phyloP scores from a whole-genome alignment of 92 coral and sea anemone species.

The Zoanthus sociatus region DNA sequence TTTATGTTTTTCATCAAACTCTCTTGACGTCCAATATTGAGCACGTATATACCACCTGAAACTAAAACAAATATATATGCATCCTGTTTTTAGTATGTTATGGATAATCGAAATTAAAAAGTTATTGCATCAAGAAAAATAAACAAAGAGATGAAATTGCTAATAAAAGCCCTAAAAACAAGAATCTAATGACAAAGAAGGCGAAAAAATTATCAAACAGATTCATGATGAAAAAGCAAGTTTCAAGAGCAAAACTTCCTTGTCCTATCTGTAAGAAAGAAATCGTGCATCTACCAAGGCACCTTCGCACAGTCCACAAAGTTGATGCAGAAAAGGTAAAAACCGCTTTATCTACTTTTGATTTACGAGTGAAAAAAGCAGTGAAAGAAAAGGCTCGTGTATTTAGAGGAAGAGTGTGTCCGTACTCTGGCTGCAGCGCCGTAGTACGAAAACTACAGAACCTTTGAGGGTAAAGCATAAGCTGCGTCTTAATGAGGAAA shows the following conservation, averaged over 20 bases:
- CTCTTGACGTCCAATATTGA: too few relatives aligned
- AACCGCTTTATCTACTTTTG: constrained; percentile 10
- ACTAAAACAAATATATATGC: not conserved
- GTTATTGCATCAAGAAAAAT: not conserved
- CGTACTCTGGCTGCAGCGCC: not conserved
- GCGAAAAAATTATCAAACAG: not conserved
- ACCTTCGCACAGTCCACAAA: constrained; percentile 34
- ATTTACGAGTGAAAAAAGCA: not conserved
- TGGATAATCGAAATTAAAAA: not conserved
- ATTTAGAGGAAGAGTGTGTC: not conserved
- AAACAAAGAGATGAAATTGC: not conserved
- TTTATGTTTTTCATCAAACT: too few relatives aligned
- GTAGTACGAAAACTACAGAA: constrained; percentile 7
- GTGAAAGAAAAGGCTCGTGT: not conserved
- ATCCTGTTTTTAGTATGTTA: not conserved
- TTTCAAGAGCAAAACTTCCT: not conserved
- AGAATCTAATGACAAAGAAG: not conserved
- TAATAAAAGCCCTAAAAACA: not conserved
- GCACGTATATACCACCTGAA: not conserved
- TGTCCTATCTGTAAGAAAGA: constrained; percentile 26
- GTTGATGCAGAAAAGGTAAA: constrained; percentile 14
- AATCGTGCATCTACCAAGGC: constrained; percentile 36
- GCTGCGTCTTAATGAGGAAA: not conserved
- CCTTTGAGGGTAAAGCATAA: not conserved
- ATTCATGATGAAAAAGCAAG: not conserved